Evolutionary conservation across 1,140 invertebrate genomes (phyloP), one percentile per base, ranked within the genome.

Genomic region (Zophobas atratus): DNA sequence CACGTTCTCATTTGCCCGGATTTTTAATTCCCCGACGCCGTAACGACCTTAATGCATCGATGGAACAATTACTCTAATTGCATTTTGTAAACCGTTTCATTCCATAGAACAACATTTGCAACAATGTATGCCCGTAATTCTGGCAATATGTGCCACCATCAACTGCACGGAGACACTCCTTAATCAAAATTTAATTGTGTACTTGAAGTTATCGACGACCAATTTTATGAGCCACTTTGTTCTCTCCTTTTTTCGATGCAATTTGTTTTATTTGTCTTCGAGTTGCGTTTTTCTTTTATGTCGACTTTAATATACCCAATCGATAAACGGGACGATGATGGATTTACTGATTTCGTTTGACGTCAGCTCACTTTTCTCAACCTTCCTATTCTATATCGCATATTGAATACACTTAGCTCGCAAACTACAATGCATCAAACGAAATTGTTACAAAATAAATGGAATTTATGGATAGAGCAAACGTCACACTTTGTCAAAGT

Each of bases 321-420:
- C 56, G 56, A 60, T 67, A 67, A 67, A 67, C 36, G 20, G 60
- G 43, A 43, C 38, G 38, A 67, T 67, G 60, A 67, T 67, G 39
- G 39, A 67, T 67, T 67, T 67, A 67, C 60, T 43, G 39, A 67
- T 67, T 67, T 67, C 60, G 39, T 43, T 43, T 67, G 60, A 43
- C 39, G 60, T 67, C 60, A 67, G 38, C 43, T 67, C 39, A 67
- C 36, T 43, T 67, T 67, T 67, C 36, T 43, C 39, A 67, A 48
- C 39, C 38, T 67, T 6, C 1, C 60, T 20, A 2, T 63, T 63
- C 6, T 34, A 34, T 63, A 67, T 57, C 6, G 2, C 49, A 53
- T 60, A 60, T 60, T 60, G 56, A 60, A 60, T 60, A 60, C 56
- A 60, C 35, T 60, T 60, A 36, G 35, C 56, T 39, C 4, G 35